These are phyloP conservation scores for Melopsittacus undulatus DNA, from an alignment of 2,797 vertebrate genomes.

Conservation along the genomic window DNA sequence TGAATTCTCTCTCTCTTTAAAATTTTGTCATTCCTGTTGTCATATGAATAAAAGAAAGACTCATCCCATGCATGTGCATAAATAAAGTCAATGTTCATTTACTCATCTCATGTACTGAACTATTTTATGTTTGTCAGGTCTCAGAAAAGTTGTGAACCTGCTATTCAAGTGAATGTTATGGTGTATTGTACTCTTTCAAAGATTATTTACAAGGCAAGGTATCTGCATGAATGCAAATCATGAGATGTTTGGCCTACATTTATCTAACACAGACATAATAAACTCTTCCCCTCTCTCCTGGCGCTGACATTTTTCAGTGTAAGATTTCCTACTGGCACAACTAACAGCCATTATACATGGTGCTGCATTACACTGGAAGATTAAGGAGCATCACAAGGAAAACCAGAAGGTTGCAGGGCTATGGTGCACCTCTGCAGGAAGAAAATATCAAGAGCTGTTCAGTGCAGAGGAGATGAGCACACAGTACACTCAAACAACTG, in stretches of 20 bases:
- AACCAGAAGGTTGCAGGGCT: neutral
- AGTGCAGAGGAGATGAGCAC: neutral
- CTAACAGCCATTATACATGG: neutral
- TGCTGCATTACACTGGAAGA: fast-evolving
- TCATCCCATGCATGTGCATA: neutral
- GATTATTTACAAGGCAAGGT: neutral
- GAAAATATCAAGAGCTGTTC: neutral
- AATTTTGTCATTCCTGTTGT: neutral
- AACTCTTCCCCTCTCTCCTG: neutral
- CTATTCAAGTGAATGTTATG: neutral
- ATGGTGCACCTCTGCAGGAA: neutral
- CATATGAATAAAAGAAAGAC: neutral
- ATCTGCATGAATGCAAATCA: neutral
- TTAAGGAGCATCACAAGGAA: neutral
- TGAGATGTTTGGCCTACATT: neutral
- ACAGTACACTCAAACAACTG: neutral
- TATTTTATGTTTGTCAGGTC: neutral
- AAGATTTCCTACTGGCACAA: neutral
- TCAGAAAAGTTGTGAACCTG: neutral
- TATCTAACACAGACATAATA: neutral
- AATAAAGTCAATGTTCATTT: neutral
- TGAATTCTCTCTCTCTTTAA: neutral
- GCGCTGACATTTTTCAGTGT: neutral
- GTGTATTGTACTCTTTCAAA: neutral
- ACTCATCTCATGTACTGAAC: neutral